phyloP scores from a whole-genome alignment of 2,888 invertebrate genomes.

The Abscondita cerata region DNA sequence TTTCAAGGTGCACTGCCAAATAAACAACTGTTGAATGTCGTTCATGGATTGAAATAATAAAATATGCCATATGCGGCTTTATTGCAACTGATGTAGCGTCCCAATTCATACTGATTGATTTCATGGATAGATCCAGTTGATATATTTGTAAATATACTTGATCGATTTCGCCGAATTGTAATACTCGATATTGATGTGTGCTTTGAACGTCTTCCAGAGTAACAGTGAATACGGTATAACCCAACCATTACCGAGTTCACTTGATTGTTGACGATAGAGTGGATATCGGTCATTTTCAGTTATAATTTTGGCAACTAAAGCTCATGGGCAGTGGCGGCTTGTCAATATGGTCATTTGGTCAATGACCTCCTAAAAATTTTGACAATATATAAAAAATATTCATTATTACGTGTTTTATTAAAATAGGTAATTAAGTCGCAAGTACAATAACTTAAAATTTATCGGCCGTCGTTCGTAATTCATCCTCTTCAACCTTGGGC shows the following conservation, averaged over 20 bases:
- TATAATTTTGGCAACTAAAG: background rate
- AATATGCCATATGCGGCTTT: slow-evolving; percentile 43
- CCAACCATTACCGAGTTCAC: slow-evolving; percentile 49
- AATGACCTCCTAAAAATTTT: too few relatives aligned
- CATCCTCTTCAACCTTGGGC: too few relatives aligned
- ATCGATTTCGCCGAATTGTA: slow-evolving; percentile 40
- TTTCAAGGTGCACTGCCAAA: slow-evolving; percentile 25
- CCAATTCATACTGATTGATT: slow-evolving; percentile 41
- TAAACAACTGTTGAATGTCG: slow-evolving; percentile 16
- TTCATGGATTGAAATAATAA: slow-evolving; percentile 34
- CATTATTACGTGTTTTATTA: too few relatives aligned
- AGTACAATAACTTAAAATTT: too few relatives aligned
- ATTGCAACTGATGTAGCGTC: slow-evolving; percentile 43
- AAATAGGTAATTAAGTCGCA: too few relatives aligned
- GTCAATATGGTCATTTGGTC: too few relatives aligned
- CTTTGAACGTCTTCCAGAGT: slow-evolving; percentile 41
- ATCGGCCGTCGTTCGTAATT: too few relatives aligned
- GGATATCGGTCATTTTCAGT: slow-evolving; percentile 45
- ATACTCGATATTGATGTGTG: slow-evolving; percentile 50
- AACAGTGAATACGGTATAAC: slow-evolving; percentile 51
- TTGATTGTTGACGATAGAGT: slow-evolving; percentile 42
- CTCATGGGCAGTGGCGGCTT: too few relatives aligned
- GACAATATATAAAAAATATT: too few relatives aligned
- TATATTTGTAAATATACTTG: slow-evolving; percentile 13
- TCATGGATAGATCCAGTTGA: slow-evolving; percentile 42